phyloP scores from a whole-genome alignment of 2,888 invertebrate genomes.

The Girardia tigrina region DNA sequence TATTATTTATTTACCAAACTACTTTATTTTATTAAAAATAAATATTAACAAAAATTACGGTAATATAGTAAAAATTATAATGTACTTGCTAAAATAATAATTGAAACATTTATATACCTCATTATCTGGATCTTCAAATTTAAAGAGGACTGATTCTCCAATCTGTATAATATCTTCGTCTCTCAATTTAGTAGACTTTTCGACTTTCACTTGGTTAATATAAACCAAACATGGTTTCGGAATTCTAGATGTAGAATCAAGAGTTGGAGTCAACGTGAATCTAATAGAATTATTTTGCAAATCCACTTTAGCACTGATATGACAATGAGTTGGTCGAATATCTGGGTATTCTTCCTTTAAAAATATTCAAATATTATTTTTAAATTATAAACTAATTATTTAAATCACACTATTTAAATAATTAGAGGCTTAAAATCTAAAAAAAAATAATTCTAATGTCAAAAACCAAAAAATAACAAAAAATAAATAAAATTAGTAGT shows the following conservation, averaged over 20 bases:
- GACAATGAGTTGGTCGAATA: slow-evolving; percentile 36
- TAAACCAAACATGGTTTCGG: slow-evolving; percentile 66
- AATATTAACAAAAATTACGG: not conserved
- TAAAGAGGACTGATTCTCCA: slow-evolving; percentile 53
- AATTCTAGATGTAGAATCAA: slow-evolving; percentile 83
- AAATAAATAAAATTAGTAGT: no score
- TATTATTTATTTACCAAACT: not conserved
- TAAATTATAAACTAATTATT: not conserved
- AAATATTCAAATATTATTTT: not conserved
- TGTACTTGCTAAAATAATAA: no score
- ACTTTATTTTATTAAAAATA: not conserved
- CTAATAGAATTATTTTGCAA: slow-evolving; percentile 21
- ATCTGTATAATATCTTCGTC: slow-evolving; percentile 52
- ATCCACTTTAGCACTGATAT: slow-evolving; percentile 13
- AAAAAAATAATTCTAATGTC: no score
- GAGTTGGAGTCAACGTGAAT: slow-evolving; percentile 58
- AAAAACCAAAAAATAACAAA: no score
- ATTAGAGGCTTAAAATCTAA: no score
- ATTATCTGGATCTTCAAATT: slow-evolving; percentile 51
- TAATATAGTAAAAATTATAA: not conserved
- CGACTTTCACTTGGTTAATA: slow-evolving; percentile 30
- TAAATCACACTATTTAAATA: no score
- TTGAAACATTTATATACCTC: slow-evolving; percentile 37
- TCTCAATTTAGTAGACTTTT: slow-evolving; percentile 66
- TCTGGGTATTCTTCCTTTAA: slow-evolving; percentile 38